Conservation (phyloP, 1,140 invertebrate genomes). For the Drosophila malerkotliana region DNA sequence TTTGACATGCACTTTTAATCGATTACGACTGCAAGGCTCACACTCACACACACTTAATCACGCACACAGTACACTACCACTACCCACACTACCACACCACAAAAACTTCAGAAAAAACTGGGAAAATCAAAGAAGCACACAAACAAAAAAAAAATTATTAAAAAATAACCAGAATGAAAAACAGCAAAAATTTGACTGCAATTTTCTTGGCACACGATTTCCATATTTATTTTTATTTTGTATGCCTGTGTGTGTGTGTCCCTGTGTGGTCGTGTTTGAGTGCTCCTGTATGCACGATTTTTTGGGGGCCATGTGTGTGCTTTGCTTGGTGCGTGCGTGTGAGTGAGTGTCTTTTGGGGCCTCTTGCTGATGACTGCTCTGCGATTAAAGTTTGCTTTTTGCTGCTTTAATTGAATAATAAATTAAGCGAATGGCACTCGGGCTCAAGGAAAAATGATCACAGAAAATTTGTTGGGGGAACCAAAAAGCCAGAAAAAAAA, state of each 20-base stretch:
- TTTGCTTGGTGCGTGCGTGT: constrained; percentile 25
- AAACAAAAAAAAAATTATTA: constrained; percentile 8
- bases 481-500: constrained; percentile 1
- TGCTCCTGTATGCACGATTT: constrained; percentile 23
- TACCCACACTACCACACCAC: constrained; percentile 9
- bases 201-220: constrained; percentile 78
- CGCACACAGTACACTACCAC: constrained; percentile 1
- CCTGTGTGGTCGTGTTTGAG: constrained; percentile 16
- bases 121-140: constrained; percentile 15
- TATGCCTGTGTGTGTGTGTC: constrained; percentile 17
- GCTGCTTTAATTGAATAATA: constrained; percentile 79
- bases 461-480: background rate
- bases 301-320: constrained; percentile 22
- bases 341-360: constrained; percentile 39
- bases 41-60: too few relatives aligned
- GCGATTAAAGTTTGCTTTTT: constrained; percentile 79
- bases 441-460: constrained; percentile 34
- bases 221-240: constrained; percentile 65
- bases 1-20: constrained; percentile 80
- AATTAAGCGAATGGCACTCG: constrained; percentile 71
- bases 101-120: constrained; percentile 27
- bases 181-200: constrained; percentile 33
- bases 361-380: constrained; percentile 62
- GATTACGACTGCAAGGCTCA: constrained; percentile 46
- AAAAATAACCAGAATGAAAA: constrained; percentile 12